These are phyloP conservation scores for Scolanthus callimorphus DNA, from an alignment of 92 coral and sea anemone species.

Conservation along the genomic window DNA sequence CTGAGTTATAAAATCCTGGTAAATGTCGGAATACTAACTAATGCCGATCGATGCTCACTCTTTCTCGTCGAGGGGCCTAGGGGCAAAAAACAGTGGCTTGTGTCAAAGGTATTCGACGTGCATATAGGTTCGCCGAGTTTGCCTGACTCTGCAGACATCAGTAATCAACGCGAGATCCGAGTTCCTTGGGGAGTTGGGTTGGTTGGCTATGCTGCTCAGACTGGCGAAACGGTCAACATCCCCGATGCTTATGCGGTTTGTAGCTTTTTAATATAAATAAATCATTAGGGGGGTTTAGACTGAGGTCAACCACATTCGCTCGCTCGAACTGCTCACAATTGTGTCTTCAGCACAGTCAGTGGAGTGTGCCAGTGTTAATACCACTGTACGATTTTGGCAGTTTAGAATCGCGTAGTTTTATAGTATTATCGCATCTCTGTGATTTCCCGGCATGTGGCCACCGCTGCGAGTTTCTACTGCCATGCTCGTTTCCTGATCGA, in stretches of 20 bases:
- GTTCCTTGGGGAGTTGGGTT: constrained; percentile 98
- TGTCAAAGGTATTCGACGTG: constrained; percentile 97
- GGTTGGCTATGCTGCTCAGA: constrained; percentile 98
- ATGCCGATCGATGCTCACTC: constrained; percentile 98
- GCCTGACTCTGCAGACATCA: constrained; percentile 65
- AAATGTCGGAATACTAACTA: constrained; percentile 98
- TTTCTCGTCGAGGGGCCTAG: constrained; percentile 96
- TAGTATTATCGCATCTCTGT: constrained; percentile 20
- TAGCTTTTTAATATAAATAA: constrained; percentile 76
- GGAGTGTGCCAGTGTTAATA: too few species aligned
- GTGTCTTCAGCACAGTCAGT: too few species aligned
- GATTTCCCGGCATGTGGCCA: constrained; percentile 30
- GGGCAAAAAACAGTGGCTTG: constrained; percentile 93
- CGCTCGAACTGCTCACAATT: constrained; percentile 42
- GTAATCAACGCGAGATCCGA: constrained; percentile 83
- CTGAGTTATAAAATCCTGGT: constrained; percentile 97
- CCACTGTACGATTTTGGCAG: background rate
- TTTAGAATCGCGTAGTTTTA: constrained; percentile 20
- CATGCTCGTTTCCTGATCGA: too few species aligned
- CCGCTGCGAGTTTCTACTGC: too few species aligned
- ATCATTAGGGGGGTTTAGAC: constrained; percentile 90
- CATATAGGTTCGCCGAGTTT: constrained; percentile 78
- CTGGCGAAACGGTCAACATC: constrained; percentile 98
- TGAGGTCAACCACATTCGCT: constrained; percentile 68
- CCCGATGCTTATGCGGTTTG: constrained; percentile 99